phyloP scores from a whole-genome alignment of 2,797 vertebrate genomes.

The Poeciliopsis presidionis region DNA sequence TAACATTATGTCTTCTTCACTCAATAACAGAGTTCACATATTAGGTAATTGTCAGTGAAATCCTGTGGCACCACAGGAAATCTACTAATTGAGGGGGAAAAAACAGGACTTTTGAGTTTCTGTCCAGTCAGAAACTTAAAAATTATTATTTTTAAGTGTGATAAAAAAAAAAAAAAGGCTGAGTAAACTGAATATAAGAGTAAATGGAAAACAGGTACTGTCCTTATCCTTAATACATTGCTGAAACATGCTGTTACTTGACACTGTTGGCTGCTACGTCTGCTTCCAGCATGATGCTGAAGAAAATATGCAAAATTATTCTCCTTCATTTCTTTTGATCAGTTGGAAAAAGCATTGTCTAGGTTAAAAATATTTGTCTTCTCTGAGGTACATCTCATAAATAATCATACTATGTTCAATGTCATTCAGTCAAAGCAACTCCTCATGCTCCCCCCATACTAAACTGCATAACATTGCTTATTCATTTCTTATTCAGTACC shows the following conservation, averaged over 20 bases:
- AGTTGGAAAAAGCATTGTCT: not conserved
- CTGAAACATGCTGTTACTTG: not conserved
- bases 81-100: not conserved
- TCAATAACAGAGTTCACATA: not conserved
- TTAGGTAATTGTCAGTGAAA: not conserved
- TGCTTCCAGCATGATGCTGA: too few species aligned
- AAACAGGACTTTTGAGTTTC: not conserved
- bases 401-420: conserved; percentile 12
- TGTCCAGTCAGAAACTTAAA: not conserved
- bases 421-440: not conserved
- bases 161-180: too few species aligned
- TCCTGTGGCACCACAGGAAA: not conserved
- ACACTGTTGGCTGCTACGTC: not conserved
- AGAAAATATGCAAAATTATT: not conserved
- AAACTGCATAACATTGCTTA: conserved; percentile 1
- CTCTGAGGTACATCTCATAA: not conserved
- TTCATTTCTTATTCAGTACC: conserved; percentile 23
- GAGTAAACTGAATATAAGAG: not conserved
- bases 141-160: too few species aligned
- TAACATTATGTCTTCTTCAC: not conserved
- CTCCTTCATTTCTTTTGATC: not conserved
- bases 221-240: not conserved
- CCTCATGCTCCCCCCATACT: not conserved
- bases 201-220: not conserved
- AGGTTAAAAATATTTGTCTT: not conserved